Evolutionary conservation across 2,113 vertebrate species (phyloP).

Genomic region (Sprattus sprattus): DNA sequence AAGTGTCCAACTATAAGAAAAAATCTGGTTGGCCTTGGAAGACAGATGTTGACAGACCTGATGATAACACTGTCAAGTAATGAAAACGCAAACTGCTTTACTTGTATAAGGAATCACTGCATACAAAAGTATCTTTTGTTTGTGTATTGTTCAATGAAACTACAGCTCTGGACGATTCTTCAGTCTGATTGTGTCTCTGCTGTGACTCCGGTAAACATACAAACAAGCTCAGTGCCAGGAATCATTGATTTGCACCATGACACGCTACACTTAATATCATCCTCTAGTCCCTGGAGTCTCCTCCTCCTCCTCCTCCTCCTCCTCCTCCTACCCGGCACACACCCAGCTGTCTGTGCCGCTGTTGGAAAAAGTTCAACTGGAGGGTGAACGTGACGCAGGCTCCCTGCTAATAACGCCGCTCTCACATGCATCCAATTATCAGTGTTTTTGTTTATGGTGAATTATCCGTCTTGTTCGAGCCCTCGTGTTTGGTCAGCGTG

Average conservation of each 20-base stretch:
- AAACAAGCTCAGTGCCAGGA: slow-evolving; percentile 29
- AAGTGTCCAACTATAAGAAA: not conserved
- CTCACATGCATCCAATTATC: slow-evolving; percentile 52
- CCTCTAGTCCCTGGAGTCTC: not conserved
- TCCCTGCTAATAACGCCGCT: slow-evolving; percentile 16
- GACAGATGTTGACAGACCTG: not conserved
- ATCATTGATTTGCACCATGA: slow-evolving; percentile 37
- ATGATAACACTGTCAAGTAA: not conserved
- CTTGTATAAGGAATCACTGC: not conserved
- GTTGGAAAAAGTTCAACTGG: slow-evolving; percentile 9
- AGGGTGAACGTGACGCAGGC: not conserved
- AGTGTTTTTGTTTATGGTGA: slow-evolving; percentile 45
- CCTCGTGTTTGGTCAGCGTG: slow-evolving; percentile 51
- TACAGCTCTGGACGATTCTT: not conserved
- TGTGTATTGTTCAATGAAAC: not conserved
- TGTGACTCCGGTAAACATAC: slow-evolving; percentile 13
- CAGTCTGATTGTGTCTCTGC: not conserved
- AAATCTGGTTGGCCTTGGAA: not conserved
- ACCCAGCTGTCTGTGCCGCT: not conserved
- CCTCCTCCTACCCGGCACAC: not conserved
- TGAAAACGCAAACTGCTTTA: not conserved
- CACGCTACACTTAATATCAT: slow-evolving; percentile 27
- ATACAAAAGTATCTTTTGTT: not conserved
- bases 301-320: not conserved
- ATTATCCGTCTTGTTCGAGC: slow-evolving; percentile 32